Conservation (phyloP, 2,888 invertebrate species). For the Macaria notata region DNA sequence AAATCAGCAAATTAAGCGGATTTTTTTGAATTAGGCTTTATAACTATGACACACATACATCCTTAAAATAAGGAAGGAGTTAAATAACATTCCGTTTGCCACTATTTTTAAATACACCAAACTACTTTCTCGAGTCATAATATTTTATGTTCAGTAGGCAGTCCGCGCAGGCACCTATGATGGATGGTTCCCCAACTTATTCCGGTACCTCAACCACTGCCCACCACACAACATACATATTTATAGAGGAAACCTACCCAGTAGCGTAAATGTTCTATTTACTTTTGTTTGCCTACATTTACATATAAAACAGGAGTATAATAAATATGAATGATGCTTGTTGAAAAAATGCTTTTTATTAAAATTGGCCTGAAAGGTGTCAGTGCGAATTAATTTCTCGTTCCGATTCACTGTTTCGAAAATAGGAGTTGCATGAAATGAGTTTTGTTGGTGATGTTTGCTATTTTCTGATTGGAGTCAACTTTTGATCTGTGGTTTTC, state of each 20-base stretch:
- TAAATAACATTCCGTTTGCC: no score
- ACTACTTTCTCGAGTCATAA: neutral
- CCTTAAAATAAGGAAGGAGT: no score
- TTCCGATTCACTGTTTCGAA: no score
- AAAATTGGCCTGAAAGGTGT: neutral
- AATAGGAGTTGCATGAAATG: no score
- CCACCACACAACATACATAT: slow-evolving; percentile 49
- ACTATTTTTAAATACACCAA: slow-evolving; percentile 12
- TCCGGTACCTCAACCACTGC: slow-evolving; percentile 22
- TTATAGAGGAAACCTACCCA: slow-evolving; percentile 35
- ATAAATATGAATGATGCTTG: slow-evolving; percentile 14
- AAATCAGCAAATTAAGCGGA: no score
- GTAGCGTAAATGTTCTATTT: slow-evolving; percentile 31
- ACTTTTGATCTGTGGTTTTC: no score
- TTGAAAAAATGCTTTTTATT: neutral
- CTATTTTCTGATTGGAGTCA: no score
- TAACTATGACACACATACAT: no score
- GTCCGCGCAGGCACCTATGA: slow-evolving; percentile 44
- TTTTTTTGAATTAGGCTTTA: no score
- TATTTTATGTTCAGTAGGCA: slow-evolving; percentile 29
- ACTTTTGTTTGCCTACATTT: slow-evolving; percentile 16
- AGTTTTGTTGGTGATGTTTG: no score
- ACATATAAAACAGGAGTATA: slow-evolving; percentile 11
- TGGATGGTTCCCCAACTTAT: slow-evolving; percentile 40
- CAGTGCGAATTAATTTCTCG: no score